Conservation (phyloP, 2,113 vertebrate genomes). For the Sebastes fasciatus region DNA sequence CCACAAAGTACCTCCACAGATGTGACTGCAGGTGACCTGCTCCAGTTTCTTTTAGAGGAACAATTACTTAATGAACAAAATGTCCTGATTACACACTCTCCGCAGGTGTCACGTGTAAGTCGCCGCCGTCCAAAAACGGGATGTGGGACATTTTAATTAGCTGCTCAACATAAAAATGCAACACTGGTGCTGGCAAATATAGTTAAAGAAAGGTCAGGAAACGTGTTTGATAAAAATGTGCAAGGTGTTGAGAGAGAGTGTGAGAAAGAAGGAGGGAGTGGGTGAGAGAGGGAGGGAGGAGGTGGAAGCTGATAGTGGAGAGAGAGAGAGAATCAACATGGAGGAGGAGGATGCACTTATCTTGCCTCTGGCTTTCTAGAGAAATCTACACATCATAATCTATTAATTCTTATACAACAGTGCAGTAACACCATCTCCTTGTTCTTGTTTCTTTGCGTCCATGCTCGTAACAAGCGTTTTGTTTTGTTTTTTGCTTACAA, state of each 20-base stretch:
- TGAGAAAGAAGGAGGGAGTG: constrained; percentile 15
- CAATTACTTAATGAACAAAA: constrained; percentile 38
- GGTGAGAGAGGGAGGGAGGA: constrained; percentile 42
- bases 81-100: constrained; percentile 4
- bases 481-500: constrained; percentile 10
- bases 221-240: constrained; percentile 21
- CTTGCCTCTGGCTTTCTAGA: constrained; percentile 41
- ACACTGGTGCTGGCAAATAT: neutral
- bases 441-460: constrained; percentile 16
- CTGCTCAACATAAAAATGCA: neutral
- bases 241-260: constrained; percentile 42
- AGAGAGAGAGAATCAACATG: constrained; percentile 46
- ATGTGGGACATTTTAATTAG: constrained; percentile 62
- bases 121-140: neutral
- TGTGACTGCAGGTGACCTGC: constrained; percentile 25
- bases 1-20: neutral
- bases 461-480: constrained; percentile 13
- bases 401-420: constrained; percentile 40
- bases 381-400: constrained; percentile 43
- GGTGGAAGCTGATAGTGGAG: constrained; percentile 19
- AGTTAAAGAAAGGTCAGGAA: constrained; percentile 36
- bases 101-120: no score
- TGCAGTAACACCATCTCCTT: neutral
- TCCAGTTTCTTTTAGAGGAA: constrained; percentile 45
- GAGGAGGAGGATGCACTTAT: constrained; percentile 51